Conservation (phyloP, 2,888 invertebrate species). For the Mactromeris polynyma region DNA sequence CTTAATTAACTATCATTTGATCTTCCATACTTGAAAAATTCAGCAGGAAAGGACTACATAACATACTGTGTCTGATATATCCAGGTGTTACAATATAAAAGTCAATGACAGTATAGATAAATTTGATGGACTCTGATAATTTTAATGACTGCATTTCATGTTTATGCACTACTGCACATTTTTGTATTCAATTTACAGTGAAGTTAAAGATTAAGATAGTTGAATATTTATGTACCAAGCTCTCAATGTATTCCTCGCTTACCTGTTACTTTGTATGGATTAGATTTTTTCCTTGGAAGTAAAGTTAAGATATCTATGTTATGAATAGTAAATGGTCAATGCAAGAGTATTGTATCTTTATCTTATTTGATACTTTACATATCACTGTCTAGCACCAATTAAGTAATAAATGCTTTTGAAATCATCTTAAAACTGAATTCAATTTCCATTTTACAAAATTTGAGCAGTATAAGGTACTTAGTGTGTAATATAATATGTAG, state of each 20-base stretch:
- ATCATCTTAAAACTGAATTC: too few relatives aligned
- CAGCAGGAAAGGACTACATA: too few relatives aligned
- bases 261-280: not conserved
- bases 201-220: not conserved
- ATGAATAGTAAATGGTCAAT: too few relatives aligned
- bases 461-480: not conserved
- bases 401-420: too few relatives aligned
- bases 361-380: too few relatives aligned
- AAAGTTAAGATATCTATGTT: too few relatives aligned
- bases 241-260: not conserved
- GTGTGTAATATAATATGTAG: not conserved
- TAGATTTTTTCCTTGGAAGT: not conserved
- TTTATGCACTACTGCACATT: not conserved
- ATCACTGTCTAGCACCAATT: too few relatives aligned
- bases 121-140: not conserved
- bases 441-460: not conserved
- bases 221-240: not conserved
- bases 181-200: not conserved
- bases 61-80: not conserved
- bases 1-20: too few relatives aligned
- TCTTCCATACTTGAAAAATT: too few relatives aligned
- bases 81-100: not conserved
- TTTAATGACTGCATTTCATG: conserved; percentile 12
- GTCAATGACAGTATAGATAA: not conserved
- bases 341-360: too few relatives aligned